These are phyloP conservation scores for Serranus cabrilla DNA, from an alignment of 2,797 vertebrate species.

Conservation along the genomic window DNA sequence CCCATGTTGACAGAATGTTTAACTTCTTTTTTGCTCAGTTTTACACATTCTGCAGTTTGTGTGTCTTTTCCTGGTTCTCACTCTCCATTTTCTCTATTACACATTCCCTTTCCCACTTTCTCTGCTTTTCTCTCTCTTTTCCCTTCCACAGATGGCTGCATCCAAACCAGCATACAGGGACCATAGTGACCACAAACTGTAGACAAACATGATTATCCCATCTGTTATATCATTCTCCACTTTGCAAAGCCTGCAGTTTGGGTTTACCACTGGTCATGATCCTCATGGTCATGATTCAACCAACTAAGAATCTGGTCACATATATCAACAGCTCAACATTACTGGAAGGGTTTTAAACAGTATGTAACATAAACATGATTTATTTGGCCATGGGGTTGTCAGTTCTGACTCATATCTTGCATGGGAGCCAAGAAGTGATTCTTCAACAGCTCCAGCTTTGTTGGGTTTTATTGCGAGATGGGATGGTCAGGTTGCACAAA, in stretches of 20 bases:
- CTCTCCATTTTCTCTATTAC: neutral
- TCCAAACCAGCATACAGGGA: neutral
- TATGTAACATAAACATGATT: neutral
- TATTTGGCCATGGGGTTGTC: neutral
- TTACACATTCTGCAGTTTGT: neutral
- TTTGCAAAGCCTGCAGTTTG: constrained; percentile 24
- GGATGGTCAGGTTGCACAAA: constrained; percentile 24
- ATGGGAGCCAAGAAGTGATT: neutral
- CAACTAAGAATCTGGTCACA: neutral
- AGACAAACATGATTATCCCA: constrained; percentile 3
- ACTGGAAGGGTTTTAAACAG: neutral
- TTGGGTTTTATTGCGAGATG: neutral
- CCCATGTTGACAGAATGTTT: neutral
- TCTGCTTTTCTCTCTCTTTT: constrained; percentile 6
- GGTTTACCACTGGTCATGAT: constrained; percentile 8
- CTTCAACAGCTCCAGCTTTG: neutral
- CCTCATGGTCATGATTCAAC: neutral
- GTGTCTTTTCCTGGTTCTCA: neutral
- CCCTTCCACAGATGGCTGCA: neutral
- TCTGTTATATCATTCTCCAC: constrained; percentile 13
- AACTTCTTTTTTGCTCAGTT: too few relatives aligned
- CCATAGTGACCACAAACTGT: constrained; percentile 1
- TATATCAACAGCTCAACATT: neutral
- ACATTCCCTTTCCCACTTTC: neutral
- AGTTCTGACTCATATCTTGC: neutral